These are phyloP conservation scores for Eutolmus rufibarbis DNA, from an alignment of 2,888 invertebrate genomes.

Conservation along the genomic window DNA sequence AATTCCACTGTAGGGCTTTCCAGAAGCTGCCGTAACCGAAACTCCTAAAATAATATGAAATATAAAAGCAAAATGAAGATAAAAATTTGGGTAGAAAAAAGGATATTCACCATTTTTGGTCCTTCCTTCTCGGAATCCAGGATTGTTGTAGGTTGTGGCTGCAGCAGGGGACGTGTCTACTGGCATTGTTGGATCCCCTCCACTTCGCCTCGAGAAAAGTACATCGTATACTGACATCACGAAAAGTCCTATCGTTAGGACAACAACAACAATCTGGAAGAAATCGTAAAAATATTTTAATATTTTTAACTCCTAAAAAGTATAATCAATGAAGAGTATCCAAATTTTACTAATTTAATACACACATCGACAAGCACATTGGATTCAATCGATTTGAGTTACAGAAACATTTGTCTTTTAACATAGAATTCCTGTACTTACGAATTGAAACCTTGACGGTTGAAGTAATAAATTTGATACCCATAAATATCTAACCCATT, in stretches of 20 bases:
- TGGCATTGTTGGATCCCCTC: conserved; percentile 80
- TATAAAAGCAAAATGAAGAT: neutral
- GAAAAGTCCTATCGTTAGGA: conserved; percentile 77
- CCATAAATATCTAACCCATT: too few relatives aligned
- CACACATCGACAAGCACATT: too few relatives aligned
- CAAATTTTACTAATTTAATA: too few relatives aligned
- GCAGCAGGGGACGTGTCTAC: conserved; percentile 67
- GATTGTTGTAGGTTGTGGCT: conserved; percentile 83
- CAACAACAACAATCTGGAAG: conserved; percentile 79
- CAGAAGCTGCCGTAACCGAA: conserved; percentile 87
- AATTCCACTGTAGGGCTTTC: conserved; percentile 77
- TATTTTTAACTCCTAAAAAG: neutral
- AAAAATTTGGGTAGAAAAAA: neutral
- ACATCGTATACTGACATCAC: conserved; percentile 83
- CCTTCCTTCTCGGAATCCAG: conserved; percentile 81
- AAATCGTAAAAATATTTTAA: neutral
- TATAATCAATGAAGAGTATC: too few relatives aligned
- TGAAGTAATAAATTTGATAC: too few relatives aligned
- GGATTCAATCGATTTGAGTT: too few relatives aligned
- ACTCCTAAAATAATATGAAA: conserved; percentile 66
- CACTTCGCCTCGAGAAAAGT: conserved; percentile 75
- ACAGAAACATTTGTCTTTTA: too few relatives aligned
- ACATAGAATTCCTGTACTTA: too few relatives aligned
- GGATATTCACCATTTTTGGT: conserved; percentile 58
- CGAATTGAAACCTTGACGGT: too few relatives aligned